These are phyloP conservation scores for Cataglyphis livida DNA, from an alignment of 2,888 invertebrate species.

Conservation along the genomic window DNA sequence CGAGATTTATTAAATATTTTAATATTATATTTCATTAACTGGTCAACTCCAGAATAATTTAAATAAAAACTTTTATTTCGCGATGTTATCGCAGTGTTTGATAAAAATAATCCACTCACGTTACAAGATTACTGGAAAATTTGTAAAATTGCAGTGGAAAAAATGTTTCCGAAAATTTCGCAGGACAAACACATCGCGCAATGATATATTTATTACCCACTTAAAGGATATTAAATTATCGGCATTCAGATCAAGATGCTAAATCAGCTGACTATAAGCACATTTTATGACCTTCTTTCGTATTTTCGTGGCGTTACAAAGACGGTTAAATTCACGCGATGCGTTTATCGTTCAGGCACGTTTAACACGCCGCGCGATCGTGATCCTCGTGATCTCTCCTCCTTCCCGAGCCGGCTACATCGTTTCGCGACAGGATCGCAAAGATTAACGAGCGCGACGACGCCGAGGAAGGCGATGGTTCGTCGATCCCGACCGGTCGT, in stretches of 20 bases:
- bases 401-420: not conserved
- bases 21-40: not conserved
- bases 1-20: too few species aligned
- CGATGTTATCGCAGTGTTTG: not conserved
- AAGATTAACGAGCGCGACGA: conserved; percentile 62
- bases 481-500: conserved; percentile 50
- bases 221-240: conserved; percentile 29
- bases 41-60: not conserved
- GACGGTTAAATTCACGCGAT: conserved; percentile 37
- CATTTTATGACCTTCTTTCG: conserved; percentile 48
- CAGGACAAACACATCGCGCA: not conserved
- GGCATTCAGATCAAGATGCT: conserved; percentile 28
- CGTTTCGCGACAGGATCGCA: conserved; percentile 54
- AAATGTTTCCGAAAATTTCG: not conserved
- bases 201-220: not conserved
- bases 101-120: not conserved
- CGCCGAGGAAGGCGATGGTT: conserved; percentile 22
- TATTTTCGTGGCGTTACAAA: conserved; percentile 1
- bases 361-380: conserved; percentile 24
- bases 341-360: conserved; percentile 30
- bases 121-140: not conserved
- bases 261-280: conserved; percentile 39
- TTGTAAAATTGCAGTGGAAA: not conserved
- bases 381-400: conserved; percentile 34
- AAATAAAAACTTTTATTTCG: not conserved